A percentile compares a stretch with the other conserved stretches of the same genome.
Evolutionary conservation across 2,888 invertebrate species (phyloP).

Genomic region (Aphidoletes aphidimyza): DNA sequence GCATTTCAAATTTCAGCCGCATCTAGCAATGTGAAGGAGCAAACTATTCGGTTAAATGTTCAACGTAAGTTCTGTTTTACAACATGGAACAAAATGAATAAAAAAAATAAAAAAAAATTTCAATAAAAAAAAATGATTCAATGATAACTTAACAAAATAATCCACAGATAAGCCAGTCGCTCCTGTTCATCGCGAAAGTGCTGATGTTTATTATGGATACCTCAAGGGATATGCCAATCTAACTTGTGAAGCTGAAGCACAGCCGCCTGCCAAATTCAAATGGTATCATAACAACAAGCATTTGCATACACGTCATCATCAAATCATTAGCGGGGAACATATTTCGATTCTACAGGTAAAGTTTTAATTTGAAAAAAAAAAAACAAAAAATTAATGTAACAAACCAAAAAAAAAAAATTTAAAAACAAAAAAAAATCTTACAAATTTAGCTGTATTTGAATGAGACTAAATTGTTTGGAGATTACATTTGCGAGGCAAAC

Average conservation of each 20-base stretch:
- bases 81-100: background rate
- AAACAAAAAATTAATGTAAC: background rate
- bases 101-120: background rate
- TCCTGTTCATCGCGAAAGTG: slow-evolving; percentile 61
- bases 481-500: slow-evolving; percentile 69
- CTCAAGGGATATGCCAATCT: slow-evolving; percentile 70
- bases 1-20: slow-evolving; percentile 69
- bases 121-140: background rate
- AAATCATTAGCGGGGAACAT: slow-evolving; percentile 62
- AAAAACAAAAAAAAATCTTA: too few species aligned
- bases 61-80: slow-evolving; percentile 69
- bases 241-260: slow-evolving; percentile 70
- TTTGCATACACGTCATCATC: slow-evolving; percentile 62
- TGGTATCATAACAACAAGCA: slow-evolving; percentile 67
- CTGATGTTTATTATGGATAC: slow-evolving; percentile 63
- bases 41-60: slow-evolving; percentile 70
- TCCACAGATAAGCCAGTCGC: slow-evolving; percentile 64
- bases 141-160: background rate
- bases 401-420: too few species aligned
- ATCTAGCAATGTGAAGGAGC: slow-evolving; percentile 69
- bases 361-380: background rate
- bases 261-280: slow-evolving; percentile 69
- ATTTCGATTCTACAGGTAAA: slow-evolving; percentile 63
- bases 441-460: slow-evolving; percentile 58
- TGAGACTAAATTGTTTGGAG: slow-evolving; percentile 66